A percentile compares a stretch with the other conserved stretches of the same genome.
Conservation (phyloP, 1,140 invertebrate genomes). For the Eumeta japonica region DNA sequence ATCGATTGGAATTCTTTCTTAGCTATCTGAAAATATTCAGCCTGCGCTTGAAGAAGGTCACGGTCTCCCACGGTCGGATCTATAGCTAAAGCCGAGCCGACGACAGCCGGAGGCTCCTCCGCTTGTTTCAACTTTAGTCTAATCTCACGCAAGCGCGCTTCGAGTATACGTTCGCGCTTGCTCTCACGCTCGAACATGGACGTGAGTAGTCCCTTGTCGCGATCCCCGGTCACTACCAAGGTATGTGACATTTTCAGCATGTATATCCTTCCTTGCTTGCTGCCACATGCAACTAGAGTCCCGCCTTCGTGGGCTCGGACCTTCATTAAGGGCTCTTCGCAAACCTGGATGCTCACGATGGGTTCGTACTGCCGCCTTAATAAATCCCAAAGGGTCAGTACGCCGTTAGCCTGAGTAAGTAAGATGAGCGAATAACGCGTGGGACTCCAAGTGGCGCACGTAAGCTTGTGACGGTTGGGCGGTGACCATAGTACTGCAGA, state of each 20-base stretch:
- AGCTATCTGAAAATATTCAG: conserved; percentile 29
- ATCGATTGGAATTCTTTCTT: conserved; percentile 29
- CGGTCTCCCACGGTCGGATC: conserved; percentile 25
- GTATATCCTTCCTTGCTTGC: neutral
- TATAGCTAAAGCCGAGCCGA: conserved; percentile 11
- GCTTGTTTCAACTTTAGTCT: conserved; percentile 62
- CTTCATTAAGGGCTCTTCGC: conserved; percentile 58
- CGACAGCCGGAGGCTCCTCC: conserved; percentile 19
- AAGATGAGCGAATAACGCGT: conserved; percentile 83
- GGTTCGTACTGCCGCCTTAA: conserved; percentile 84
- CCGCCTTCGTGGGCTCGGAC: conserved; percentile 30
- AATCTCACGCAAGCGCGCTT: conserved; percentile 80
- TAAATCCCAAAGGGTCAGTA: conserved; percentile 85
- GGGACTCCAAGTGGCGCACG: conserved; percentile 85
- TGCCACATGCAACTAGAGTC: neutral
- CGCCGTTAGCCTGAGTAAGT: conserved; percentile 79
- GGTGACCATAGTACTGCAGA: conserved; percentile 86
- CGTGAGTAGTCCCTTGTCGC: conserved; percentile 7
- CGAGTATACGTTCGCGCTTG: conserved; percentile 87
- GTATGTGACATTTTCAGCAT: conserved; percentile 1
- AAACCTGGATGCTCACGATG: conserved; percentile 78
- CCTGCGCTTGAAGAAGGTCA: conserved; percentile 35
- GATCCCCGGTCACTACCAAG: neutral
- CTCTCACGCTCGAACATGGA: conserved; percentile 84
- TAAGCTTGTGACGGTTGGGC: conserved; percentile 68